A percentile compares a stretch with the other conserved stretches of the same genome.
These are phyloP conservation scores for Bergia puertoricense DNA, from an alignment of 92 coral and sea anemone genomes.

Conservation along the genomic window DNA sequence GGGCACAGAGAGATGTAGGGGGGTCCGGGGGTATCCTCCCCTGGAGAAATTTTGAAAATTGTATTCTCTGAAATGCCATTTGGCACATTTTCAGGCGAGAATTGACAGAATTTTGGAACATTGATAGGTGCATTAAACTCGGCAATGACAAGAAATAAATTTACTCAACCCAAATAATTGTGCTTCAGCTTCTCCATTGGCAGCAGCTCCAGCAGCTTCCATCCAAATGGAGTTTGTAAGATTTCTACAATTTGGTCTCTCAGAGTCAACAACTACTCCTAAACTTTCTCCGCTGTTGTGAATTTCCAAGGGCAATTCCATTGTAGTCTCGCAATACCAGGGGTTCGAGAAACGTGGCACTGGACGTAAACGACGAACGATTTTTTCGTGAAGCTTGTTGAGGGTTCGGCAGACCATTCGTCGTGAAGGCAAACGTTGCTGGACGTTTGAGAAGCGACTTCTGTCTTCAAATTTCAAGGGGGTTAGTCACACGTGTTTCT, in stretches of 20 bases:
- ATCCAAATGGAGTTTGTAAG: background rate
- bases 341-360: conserved; percentile 30
- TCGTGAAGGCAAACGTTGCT: conserved; percentile 25
- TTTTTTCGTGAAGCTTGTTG: conserved; percentile 18
- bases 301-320: conserved; percentile 35
- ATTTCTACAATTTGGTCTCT: background rate
- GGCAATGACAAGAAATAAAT: too few species aligned
- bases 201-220: too few species aligned
- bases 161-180: too few species aligned
- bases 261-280: background rate
- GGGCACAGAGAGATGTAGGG: too few species aligned
- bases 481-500: background rate
- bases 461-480: background rate
- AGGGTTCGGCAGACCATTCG: conserved; percentile 21
- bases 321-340: conserved; percentile 23
- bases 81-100: too few species aligned
- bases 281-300: background rate
- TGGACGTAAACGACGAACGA: conserved; percentile 12
- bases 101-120: too few species aligned
- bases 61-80: too few species aligned
- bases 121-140: too few species aligned
- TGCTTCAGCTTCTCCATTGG: too few species aligned
- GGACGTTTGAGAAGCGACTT: background rate
- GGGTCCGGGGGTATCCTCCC: too few species aligned
- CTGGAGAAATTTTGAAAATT: too few species aligned